Evolutionary conservation across 2,113 vertebrate species (phyloP).

Genomic region (Elephas maximus): DNA sequence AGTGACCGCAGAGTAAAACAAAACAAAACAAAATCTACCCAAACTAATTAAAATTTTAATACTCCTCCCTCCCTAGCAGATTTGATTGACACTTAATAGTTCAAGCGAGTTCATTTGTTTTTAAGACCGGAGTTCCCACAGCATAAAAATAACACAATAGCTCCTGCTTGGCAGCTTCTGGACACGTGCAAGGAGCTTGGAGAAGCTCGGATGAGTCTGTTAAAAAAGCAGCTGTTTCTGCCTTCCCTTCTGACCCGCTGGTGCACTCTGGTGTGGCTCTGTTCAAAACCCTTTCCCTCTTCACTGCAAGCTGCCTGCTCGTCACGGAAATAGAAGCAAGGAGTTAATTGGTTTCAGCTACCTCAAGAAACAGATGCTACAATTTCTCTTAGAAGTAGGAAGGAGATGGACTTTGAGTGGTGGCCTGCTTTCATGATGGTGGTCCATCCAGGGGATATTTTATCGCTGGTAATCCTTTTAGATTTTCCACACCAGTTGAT

Average conservation of each 20-base stretch:
- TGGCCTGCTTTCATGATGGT: conserved; percentile 78
- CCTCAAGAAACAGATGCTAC: conserved; percentile 84
- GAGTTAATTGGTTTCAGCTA: conserved; percentile 74
- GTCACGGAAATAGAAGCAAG: conserved; percentile 76
- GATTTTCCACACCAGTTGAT: conserved; percentile 80
- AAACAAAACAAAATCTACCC: background rate
- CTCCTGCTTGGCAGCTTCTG: conserved; percentile 85
- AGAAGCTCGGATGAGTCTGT: conserved; percentile 77
- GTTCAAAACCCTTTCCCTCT: conserved; percentile 80
- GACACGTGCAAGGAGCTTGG: conserved; percentile 73
- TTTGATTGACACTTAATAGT: conserved; percentile 90
- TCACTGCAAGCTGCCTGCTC: conserved; percentile 68
- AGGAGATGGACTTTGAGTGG: conserved; percentile 69
- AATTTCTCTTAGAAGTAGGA: conserved; percentile 84
- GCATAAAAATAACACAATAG: conserved; percentile 84
- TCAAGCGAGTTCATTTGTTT: conserved; percentile 87
- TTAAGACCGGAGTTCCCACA: conserved; percentile 82
- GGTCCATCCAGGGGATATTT: conserved; percentile 80
- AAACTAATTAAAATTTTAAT: conserved; percentile 84
- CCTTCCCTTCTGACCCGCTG: conserved; percentile 83
- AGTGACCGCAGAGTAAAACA: conserved; percentile 63
- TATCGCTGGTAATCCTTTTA: conserved; percentile 84
- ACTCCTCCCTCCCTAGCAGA: conserved; percentile 60
- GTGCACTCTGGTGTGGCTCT: conserved; percentile 71
- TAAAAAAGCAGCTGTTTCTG: conserved; percentile 86